phyloP scores from a whole-genome alignment of 2,797 vertebrate species.

The Coregonus ussuriensis region DNA sequence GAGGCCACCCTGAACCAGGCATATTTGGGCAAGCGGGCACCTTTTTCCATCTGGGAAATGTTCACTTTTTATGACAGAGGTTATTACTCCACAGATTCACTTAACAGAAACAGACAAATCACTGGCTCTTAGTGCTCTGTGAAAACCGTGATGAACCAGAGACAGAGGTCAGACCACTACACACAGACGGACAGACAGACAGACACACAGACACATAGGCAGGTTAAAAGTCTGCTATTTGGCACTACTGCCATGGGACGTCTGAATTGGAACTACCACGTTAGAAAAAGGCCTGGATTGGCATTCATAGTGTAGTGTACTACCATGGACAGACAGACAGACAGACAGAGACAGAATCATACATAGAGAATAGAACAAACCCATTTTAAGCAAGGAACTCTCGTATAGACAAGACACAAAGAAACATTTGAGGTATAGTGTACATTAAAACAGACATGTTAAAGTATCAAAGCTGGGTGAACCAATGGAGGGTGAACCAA shows the following conservation, averaged over 20 bases:
- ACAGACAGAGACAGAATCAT: background rate
- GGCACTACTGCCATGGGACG: background rate
- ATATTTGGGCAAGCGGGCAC: constrained; percentile 39
- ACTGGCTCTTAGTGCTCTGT: constrained; percentile 13
- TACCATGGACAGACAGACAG: too few relatives aligned
- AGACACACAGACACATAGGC: background rate
- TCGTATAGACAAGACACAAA: background rate
- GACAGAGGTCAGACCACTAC: background rate
- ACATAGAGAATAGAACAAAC: background rate
- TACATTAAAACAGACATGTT: background rate
- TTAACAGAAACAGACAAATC: constrained; percentile 38
- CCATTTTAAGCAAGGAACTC: background rate
- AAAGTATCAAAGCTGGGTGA: background rate
- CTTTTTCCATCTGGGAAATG: constrained; percentile 41
- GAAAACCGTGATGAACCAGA: background rate
- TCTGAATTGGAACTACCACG: background rate
- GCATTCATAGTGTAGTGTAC: too few relatives aligned
- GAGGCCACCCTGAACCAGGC: constrained; percentile 36
- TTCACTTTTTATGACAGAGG: constrained; percentile 22
- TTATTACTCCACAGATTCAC: constrained; percentile 19
- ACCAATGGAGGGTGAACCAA: too few relatives aligned
- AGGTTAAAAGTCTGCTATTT: background rate
- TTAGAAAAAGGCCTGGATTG: background rate
- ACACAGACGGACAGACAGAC: too few relatives aligned
- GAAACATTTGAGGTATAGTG: background rate